phyloP scores from a whole-genome alignment of 2,113 vertebrate species.

The Notiomystis cincta region DNA sequence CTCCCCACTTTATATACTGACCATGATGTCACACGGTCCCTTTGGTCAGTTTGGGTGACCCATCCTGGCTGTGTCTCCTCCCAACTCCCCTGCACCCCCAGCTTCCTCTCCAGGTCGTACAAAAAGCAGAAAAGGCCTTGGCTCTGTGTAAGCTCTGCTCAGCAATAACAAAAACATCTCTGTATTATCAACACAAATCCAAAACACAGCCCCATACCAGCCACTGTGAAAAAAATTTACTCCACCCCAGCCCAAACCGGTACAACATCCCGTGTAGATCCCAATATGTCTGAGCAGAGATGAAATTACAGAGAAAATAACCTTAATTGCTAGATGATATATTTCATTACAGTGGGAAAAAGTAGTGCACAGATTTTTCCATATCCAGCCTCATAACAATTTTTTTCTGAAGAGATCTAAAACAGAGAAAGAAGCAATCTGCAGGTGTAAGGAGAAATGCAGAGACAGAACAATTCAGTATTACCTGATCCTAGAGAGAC shows the following conservation, averaged over 20 bases:
- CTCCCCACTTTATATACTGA: neutral
- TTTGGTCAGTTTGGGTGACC: neutral
- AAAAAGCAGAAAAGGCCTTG: neutral
- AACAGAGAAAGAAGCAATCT: neutral
- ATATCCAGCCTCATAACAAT: neutral
- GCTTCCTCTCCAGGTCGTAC: fast-evolving
- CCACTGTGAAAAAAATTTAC: neutral
- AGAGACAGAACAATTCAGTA: neutral
- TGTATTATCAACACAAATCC: neutral
- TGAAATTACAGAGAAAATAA: neutral
- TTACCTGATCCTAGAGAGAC: neutral
- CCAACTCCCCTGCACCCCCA: neutral
- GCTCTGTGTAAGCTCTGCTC: neutral
- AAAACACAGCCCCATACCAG: neutral
- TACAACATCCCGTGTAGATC: neutral
- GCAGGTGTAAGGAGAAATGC: neutral
- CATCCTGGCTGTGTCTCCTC: neutral
- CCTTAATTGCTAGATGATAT: neutral
- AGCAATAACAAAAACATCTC: neutral
- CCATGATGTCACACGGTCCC: neutral
- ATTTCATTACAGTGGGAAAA: neutral
- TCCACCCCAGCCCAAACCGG: neutral
- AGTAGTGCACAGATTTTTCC: neutral
- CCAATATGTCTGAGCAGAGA: neutral
- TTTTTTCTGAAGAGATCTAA: neutral